Evolutionary conservation across 2,113 vertebrate genomes (phyloP).

Genomic region (Notothenia rossii): DNA sequence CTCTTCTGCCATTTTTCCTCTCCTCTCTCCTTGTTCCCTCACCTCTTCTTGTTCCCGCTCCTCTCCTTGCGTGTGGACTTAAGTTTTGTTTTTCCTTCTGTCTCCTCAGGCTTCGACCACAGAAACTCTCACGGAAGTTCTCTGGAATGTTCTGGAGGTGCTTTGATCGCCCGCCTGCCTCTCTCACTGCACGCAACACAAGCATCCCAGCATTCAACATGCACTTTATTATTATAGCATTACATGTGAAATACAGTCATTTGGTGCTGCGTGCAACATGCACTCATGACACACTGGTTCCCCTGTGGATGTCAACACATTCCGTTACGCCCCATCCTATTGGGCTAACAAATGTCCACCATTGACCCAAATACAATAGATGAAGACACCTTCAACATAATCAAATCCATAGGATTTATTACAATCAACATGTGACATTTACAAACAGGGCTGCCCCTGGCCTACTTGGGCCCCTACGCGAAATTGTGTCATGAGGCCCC

Average conservation of each 20-base stretch:
- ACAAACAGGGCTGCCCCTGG: no score
- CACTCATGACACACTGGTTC: not conserved
- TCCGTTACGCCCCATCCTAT: no score
- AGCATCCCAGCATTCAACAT: slow-evolving; percentile 13
- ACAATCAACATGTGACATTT: no score
- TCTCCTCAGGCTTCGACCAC: slow-evolving; percentile 64
- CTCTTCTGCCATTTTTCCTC: not conserved
- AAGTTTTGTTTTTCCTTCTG: not conserved
- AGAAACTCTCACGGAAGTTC: slow-evolving; percentile 25
- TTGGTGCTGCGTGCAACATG: not conserved
- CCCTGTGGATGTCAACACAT: not conserved
- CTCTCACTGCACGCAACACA: slow-evolving; percentile 43
- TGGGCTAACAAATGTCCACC: no score
- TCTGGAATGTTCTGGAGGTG: slow-evolving; percentile 46
- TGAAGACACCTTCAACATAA: no score
- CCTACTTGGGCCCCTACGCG: no score
- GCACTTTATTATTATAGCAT: not conserved
- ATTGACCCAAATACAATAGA: no score
- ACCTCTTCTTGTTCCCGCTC: not conserved
- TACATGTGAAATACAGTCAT: not conserved
- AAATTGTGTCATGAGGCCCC: no score
- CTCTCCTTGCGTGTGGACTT: slow-evolving; percentile 31
- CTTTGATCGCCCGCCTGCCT: slow-evolving; percentile 38
- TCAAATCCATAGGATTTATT: no score
- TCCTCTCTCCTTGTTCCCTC: slow-evolving; percentile 13